Evolutionary conservation across 2,888 invertebrate genomes (phyloP), one percentile per base, ranked within the genome.

Genomic region (Ectemnius cavifrons): DNA sequence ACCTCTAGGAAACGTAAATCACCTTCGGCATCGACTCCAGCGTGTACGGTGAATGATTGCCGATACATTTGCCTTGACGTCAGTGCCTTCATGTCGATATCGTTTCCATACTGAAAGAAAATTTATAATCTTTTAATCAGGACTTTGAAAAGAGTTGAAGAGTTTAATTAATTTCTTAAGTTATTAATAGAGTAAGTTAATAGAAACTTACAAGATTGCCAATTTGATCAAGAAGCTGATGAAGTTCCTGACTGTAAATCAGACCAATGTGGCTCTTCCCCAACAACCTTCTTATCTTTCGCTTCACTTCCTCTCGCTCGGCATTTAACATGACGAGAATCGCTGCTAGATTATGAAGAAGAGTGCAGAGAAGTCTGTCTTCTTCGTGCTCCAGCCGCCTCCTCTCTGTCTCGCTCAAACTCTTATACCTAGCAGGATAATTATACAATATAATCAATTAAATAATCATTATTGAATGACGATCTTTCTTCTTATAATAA

Each of bases 181-280:
- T 23, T 23, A 23, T 23, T 23, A 23, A 23, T 23, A 2, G 23
- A 23, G 3, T 23, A 3, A 23, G 2, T 23, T 23, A 23, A 23
- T 23, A 3, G 23, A 23, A 23, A 92, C 94, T 93, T 91, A 99
- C 98, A 94, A 99, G 93, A 91, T 97, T 96, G 84, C 96, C 95
- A 68, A 99, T 96, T 90, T 98, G 97, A 91, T 99, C 99, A 28
- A 99, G 93, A 18, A 99, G 94, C 89, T 97, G 96, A 91, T 99
- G 99, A 67, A 99, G 97, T 92, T 99, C 98, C 91, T 98, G 98
- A 80, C 99, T 99, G 91, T 99, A 98, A 1, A 97, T 96, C 57
- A 99, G 94, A 1, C 99, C 99, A 84, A 99, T 99, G 89, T 99
- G 99, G 89, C 98, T 98, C 91, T 99, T 99, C 4, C 99, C 99